Percentiles rank a stretch among this genome's conserved stretches.
These are phyloP conservation scores for Philhelius pedissequus DNA, from an alignment of 2,888 invertebrate species.

Conservation along the genomic window DNA sequence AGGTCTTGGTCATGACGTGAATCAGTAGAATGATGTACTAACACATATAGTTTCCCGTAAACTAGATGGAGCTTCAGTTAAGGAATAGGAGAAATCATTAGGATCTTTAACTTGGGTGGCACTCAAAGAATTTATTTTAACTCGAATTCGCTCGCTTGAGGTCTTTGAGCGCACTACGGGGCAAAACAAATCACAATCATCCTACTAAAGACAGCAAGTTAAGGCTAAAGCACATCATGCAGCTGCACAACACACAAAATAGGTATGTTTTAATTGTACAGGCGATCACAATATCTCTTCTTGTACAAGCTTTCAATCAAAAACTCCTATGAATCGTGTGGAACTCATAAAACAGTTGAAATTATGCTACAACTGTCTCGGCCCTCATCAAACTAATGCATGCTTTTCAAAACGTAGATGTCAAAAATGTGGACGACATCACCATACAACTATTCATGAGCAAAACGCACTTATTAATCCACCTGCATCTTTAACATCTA, in stretches of 20 bases:
- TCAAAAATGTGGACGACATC: no score
- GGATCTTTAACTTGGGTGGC: background rate
- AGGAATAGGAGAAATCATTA: background rate
- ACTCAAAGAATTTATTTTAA: background rate
- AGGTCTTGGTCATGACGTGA: slow-evolving; percentile 7
- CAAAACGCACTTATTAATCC: no score
- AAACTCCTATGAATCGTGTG: background rate
- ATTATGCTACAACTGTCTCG: no score
- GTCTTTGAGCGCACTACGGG: background rate
- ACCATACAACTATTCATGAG: no score
- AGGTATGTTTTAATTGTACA: background rate
- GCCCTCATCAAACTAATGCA: no score
- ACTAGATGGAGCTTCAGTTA: background rate
- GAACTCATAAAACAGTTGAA: no score
- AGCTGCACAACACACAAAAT: no score
- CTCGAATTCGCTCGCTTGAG: background rate
- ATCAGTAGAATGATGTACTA: no score
- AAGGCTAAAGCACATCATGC: background rate
- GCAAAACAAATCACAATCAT: background rate
- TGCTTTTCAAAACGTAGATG: no score
- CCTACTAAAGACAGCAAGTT: background rate
- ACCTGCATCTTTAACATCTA: no score
- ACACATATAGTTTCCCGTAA: no score
- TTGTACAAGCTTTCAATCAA: background rate
- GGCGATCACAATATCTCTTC: background rate